These are phyloP conservation scores for Amphilophus citrinellus DNA, from an alignment of 2,113 vertebrate species.

Conservation along the genomic window DNA sequence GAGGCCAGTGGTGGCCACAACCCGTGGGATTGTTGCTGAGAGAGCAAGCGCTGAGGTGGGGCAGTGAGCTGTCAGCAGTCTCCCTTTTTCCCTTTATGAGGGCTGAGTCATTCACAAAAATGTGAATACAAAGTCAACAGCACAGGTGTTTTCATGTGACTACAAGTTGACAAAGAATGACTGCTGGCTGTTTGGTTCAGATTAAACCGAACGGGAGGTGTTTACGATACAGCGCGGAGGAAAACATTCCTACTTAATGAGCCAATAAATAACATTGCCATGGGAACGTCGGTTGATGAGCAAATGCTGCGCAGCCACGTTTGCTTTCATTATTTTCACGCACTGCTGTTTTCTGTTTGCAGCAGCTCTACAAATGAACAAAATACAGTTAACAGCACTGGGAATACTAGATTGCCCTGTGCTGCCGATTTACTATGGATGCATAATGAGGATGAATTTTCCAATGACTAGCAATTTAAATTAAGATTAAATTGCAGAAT, in stretches of 20 bases:
- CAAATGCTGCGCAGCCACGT: slow-evolving; percentile 6
- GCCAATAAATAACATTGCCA: slow-evolving; percentile 27
- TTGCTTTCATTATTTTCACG: slow-evolving; percentile 45
- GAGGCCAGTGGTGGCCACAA: slow-evolving; percentile 14
- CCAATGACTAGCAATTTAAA: neutral
- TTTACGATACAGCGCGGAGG: neutral
- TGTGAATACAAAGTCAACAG: slow-evolving; percentile 65
- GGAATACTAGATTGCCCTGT: neutral
- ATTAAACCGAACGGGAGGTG: slow-evolving; percentile 5
- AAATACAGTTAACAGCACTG: slow-evolving; percentile 19
- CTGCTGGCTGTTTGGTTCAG: slow-evolving; percentile 16
- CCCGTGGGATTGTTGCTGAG: slow-evolving; percentile 56
- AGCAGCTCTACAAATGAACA: slow-evolving; percentile 6
- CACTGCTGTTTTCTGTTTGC: slow-evolving; percentile 27
- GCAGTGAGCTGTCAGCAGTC: slow-evolving; percentile 32
- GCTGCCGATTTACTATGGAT: neutral
- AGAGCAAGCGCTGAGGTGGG: slow-evolving; percentile 37
- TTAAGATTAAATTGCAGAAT: slow-evolving; percentile 7
- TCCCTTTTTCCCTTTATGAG: neutral
- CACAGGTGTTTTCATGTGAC: slow-evolving; percentile 51
- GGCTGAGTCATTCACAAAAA: slow-evolving; percentile 73
- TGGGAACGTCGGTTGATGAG: slow-evolving; percentile 27
- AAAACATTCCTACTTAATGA: slow-evolving; percentile 41
- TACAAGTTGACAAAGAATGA: slow-evolving; percentile 50
- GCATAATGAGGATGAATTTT: neutral